Evolutionary conservation across 1,140 invertebrate genomes (phyloP).

Genomic region (Caerostris darwini): DNA sequence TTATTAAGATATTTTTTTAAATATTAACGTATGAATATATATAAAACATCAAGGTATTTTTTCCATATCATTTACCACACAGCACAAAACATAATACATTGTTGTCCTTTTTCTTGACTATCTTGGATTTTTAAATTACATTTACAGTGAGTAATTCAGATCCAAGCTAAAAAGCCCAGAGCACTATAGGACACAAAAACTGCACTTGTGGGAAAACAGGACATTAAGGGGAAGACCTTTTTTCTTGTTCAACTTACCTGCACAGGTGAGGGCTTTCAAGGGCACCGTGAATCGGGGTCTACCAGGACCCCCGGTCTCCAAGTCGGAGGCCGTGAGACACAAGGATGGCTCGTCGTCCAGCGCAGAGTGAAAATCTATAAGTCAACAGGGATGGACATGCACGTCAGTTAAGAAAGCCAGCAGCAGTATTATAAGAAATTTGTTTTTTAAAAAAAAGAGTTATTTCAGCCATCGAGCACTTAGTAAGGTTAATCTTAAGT

Average conservation of each 20-base stretch:
- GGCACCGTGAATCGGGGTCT: conserved; percentile 64
- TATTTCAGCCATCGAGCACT: not conserved
- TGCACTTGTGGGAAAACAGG: too few species aligned
- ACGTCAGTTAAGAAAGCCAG: conserved; percentile 52
- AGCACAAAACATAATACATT: too few species aligned
- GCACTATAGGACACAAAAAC: too few species aligned
- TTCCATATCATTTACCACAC: too few species aligned
- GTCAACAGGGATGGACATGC: conserved; percentile 68
- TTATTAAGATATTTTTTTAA: too few species aligned
- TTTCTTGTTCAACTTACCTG: conserved; percentile 53
- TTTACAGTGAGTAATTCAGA: too few species aligned
- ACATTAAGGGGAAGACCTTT: not conserved
- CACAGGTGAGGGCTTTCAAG: conserved; percentile 55
- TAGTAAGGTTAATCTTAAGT: not conserved
- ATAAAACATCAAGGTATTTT: too few species aligned
- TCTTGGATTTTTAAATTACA: too few species aligned
- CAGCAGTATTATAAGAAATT: conserved; percentile 12
- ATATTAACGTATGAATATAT: too few species aligned
- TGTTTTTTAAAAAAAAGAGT: not conserved
- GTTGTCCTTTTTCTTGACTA: too few species aligned
- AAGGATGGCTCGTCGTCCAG: conserved; percentile 76
- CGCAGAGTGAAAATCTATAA: conserved; percentile 78
- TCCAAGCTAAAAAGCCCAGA: too few species aligned
- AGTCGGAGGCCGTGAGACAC: conserved; percentile 71
- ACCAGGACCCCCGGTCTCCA: conserved; percentile 62